Conservation (phyloP, 2,797 vertebrate species). For the Phrynocephalus guinanensis region DNA sequence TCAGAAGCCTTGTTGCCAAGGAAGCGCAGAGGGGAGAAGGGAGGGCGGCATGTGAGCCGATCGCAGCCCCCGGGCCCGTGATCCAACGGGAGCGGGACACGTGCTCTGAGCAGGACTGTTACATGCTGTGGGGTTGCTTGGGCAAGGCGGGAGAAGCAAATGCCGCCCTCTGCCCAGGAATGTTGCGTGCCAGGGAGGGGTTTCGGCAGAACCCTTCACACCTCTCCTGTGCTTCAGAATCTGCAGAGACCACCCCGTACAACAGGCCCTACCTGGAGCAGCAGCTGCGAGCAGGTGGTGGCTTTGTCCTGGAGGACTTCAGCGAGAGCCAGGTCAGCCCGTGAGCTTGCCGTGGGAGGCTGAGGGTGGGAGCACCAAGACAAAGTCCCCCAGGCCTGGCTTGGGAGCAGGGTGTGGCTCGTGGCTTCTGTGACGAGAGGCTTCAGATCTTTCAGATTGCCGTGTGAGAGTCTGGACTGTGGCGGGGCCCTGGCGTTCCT, state of each 20-base stretch:
- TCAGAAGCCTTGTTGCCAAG: neutral
- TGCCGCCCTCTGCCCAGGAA: neutral
- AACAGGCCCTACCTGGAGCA: conserved; percentile 89
- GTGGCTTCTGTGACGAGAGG: neutral
- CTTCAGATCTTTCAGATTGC: too few species aligned
- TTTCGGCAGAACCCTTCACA: neutral
- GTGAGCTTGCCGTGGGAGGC: neutral
- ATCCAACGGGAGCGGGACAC: too few species aligned
- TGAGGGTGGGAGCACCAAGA: neutral
- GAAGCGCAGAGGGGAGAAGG: neutral
- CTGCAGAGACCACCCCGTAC: conserved; percentile 86
- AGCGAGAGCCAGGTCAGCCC: conserved; percentile 91
- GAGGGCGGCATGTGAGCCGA: too few species aligned
- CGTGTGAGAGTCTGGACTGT: neutral
- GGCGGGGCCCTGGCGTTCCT: neutral
- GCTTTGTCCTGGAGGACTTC: conserved; percentile 93
- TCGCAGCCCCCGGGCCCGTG: too few species aligned
- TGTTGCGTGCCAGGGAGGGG: neutral
- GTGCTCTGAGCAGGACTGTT: too few species aligned
- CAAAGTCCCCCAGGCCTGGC: neutral
- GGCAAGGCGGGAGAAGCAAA: too few species aligned
- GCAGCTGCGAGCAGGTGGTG: conserved; percentile 93
- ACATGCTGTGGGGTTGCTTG: too few species aligned
- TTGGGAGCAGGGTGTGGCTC: neutral
- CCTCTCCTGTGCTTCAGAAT: conserved; percentile 79